Evolutionary conservation across 1,140 invertebrate genomes (phyloP).

Genomic region (Solenopsis fugax): DNA sequence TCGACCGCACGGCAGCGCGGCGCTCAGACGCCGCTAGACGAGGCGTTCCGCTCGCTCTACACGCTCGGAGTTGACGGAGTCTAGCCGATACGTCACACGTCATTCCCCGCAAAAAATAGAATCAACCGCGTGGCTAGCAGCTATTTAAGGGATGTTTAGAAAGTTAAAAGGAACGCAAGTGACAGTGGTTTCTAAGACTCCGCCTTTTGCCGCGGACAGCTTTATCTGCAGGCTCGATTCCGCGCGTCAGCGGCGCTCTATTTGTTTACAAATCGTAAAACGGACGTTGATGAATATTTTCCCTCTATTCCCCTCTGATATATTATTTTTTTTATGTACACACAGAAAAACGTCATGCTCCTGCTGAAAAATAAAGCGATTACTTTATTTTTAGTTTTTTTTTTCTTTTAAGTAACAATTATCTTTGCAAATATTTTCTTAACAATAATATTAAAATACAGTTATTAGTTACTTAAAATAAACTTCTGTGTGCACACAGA

Average conservation of each 20-base stretch:
- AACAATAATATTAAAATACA: no score
- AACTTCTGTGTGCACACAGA: no score
- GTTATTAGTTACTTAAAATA: no score
- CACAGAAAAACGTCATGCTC: no score
- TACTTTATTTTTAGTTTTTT: no score
- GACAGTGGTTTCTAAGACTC: background rate
- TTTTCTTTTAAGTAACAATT: no score
- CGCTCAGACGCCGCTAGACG: constrained; percentile 58
- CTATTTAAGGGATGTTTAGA: constrained; percentile 47
- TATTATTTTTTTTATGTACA: background rate
- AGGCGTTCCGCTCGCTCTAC: constrained; percentile 1
- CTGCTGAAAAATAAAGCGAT: no score
- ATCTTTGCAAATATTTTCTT: no score
- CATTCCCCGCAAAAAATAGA: constrained; percentile 48
- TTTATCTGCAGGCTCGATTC: background rate
- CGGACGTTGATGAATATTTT: background rate
- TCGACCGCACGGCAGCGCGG: constrained; percentile 31
- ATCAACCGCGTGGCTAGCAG: constrained; percentile 8
- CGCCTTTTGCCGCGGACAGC: background rate
- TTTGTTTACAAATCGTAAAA: background rate
- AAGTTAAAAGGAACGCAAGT: background rate
- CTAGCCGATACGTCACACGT: constrained; percentile 33
- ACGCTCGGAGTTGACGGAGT: background rate
- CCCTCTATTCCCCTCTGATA: background rate
- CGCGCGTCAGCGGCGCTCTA: background rate